Percentiles rank a stretch among this genome's conserved stretches.
phyloP scores from a whole-genome alignment of 2,888 invertebrate genomes.

The Torymus tubicola region DNA sequence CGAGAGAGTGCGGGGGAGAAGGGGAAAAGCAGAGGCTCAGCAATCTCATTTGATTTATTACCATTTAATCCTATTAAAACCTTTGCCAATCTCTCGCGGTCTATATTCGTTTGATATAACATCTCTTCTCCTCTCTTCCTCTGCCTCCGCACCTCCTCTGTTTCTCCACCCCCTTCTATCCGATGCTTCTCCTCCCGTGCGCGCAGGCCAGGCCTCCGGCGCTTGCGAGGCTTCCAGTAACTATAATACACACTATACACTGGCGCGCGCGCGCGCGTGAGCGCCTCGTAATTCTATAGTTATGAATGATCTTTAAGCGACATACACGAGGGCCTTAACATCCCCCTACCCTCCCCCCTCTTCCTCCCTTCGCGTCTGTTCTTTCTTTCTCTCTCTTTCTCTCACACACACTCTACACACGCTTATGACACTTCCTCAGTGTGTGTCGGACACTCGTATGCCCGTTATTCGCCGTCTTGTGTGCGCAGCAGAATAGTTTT shows the following conservation, averaged over 20 bases:
- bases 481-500: no score
- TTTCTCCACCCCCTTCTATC: conserved; percentile 1
- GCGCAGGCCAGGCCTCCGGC: not conserved
- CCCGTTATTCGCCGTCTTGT: no score
- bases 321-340: not conserved
- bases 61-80: conserved; percentile 57
- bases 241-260: conserved; percentile 37
- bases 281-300: conserved; percentile 42
- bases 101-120: conserved; percentile 58
- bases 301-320: conserved; percentile 48
- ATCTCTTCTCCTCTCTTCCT: conserved; percentile 12
- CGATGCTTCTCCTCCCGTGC: conserved; percentile 5
- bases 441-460: no score
- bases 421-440: no score
- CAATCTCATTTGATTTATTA: conserved; percentile 58
- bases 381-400: no score
- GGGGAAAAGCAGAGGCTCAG: conserved; percentile 33
- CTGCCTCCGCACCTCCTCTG: not conserved
- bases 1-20: not conserved
- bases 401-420: no score
- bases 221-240: conserved; percentile 52
- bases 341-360: no score
- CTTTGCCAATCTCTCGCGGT: conserved; percentile 55
- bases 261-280: no score
- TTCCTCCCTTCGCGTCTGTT: no score